A percentile compares a stretch with the other conserved stretches of the same genome.
phyloP scores from a whole-genome alignment of 2,113 vertebrate species.

The Halichoeres trimaculatus region DNA sequence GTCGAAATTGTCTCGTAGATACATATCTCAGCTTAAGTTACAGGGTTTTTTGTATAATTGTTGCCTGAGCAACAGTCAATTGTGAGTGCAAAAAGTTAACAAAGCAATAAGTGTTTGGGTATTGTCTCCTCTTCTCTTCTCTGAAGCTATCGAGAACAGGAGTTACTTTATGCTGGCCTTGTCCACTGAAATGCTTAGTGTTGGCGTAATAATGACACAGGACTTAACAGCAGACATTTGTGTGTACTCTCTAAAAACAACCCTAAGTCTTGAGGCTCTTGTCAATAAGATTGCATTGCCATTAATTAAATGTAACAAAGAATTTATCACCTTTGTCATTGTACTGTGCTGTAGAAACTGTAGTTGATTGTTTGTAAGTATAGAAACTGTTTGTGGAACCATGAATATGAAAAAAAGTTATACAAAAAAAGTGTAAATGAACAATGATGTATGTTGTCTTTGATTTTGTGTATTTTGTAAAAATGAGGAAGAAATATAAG shows the following conservation, averaged over 20 bases:
- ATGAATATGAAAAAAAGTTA: conserved; percentile 73
- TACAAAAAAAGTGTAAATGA: conserved; percentile 74
- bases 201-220: conserved; percentile 51
- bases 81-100: conserved; percentile 80
- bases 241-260: conserved; percentile 70
- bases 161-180: conserved; percentile 60
- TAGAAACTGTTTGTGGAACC: conserved; percentile 83
- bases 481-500: conserved; percentile 80
- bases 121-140: conserved; percentile 70
- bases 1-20: conserved; percentile 67
- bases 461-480: conserved; percentile 86
- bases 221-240: conserved; percentile 58
- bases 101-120: conserved; percentile 85
- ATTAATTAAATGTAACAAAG: conserved; percentile 81
- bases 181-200: conserved; percentile 49
- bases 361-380: conserved; percentile 91
- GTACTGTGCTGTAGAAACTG: conserved; percentile 91
- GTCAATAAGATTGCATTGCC: conserved; percentile 77
- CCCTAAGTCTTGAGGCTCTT: conserved; percentile 74
- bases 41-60: conserved; percentile 79
- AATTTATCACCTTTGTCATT: conserved; percentile 81
- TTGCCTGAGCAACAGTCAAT: conserved; percentile 72
- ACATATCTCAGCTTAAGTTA: conserved; percentile 76
- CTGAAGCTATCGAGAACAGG: conserved; percentile 59
- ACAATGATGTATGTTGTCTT: conserved; percentile 83